These are phyloP conservation scores for Bedellia somnulentella DNA, from an alignment of 2,888 invertebrate genomes.

Conservation along the genomic window DNA sequence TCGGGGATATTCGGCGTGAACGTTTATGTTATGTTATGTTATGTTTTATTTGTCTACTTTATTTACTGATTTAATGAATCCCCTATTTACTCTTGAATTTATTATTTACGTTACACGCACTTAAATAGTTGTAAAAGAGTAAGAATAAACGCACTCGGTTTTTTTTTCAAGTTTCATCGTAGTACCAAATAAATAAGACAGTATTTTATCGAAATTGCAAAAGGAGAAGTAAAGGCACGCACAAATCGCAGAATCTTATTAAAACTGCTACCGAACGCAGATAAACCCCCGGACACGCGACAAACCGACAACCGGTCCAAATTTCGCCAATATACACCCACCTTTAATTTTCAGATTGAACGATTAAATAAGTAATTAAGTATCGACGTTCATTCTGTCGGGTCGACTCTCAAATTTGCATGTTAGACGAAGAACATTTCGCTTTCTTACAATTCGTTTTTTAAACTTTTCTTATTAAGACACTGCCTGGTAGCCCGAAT, in stretches of 20 bases:
- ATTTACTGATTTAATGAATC: too few species aligned
- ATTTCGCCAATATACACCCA: conserved; percentile 27
- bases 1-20: too few species aligned
- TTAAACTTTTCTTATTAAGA: conserved; percentile 51
- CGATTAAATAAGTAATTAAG: conserved; percentile 60
- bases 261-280: conserved; percentile 6
- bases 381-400: conserved; percentile 58
- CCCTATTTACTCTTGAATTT: too few species aligned
- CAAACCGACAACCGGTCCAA: conserved; percentile 13
- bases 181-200: too few species aligned
- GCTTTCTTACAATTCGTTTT: conserved; percentile 43
- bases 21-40: too few species aligned
- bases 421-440: conserved; percentile 47
- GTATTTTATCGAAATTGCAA: too few species aligned
- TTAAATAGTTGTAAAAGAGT: too few species aligned
- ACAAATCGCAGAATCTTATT: conserved; percentile 8
- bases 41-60: too few species aligned
- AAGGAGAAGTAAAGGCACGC: too few species aligned
- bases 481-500: conserved; percentile 31
- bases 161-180: too few species aligned
- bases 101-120: too few species aligned
- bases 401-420: conserved; percentile 58
- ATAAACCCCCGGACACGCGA: conserved; percentile 6
- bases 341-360: conserved; percentile 42
- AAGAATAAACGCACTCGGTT: too few species aligned